Percentiles rank a stretch among this genome's conserved stretches.
Conservation (phyloP, 2,888 invertebrate genomes). For the Pelosia muscerda region DNA sequence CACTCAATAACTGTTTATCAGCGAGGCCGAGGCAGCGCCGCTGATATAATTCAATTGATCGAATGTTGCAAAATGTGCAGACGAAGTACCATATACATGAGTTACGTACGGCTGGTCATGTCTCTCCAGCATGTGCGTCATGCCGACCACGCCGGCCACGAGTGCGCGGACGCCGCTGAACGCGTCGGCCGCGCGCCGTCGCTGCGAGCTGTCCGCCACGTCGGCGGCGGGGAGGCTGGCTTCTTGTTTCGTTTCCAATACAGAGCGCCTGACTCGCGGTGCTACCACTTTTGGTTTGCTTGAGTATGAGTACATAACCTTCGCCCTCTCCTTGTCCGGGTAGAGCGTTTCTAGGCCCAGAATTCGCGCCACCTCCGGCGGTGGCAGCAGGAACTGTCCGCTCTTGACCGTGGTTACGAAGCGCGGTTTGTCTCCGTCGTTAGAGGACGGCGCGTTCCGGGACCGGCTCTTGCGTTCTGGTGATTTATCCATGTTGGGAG, state of each 20-base stretch:
- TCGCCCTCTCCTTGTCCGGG: slow-evolving; percentile 64
- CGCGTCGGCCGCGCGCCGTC: slow-evolving; percentile 52
- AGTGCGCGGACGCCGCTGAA: slow-evolving; percentile 62
- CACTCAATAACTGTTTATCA: slow-evolving; percentile 6
- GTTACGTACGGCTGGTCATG: slow-evolving; percentile 19
- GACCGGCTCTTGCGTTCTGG: slow-evolving; percentile 57
- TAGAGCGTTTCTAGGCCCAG: slow-evolving; percentile 85
- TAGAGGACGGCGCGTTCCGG: slow-evolving; percentile 49
- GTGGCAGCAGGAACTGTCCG: slow-evolving; percentile 93
- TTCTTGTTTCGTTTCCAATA: slow-evolving; percentile 49
- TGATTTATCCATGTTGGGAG: slow-evolving; percentile 59
- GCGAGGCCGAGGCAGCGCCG: background rate
- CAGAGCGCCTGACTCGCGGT: slow-evolving; percentile 56
- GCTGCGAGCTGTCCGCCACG: slow-evolving; percentile 27
- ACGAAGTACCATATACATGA: background rate
- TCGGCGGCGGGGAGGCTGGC: slow-evolving; percentile 38
- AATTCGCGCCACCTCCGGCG: slow-evolving; percentile 89
- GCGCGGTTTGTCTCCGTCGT: slow-evolving; percentile 81
- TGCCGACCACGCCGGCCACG: slow-evolving; percentile 69
- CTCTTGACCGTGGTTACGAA: slow-evolving; percentile 94
- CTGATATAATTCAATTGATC: background rate
- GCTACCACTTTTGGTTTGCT: slow-evolving; percentile 88
- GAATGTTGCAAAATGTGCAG: background rate
- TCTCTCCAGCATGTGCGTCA: slow-evolving; percentile 49
- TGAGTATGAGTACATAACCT: slow-evolving; percentile 88